phyloP scores from a whole-genome alignment of 2,113 vertebrate genomes.

The Prinia subflava region DNA sequence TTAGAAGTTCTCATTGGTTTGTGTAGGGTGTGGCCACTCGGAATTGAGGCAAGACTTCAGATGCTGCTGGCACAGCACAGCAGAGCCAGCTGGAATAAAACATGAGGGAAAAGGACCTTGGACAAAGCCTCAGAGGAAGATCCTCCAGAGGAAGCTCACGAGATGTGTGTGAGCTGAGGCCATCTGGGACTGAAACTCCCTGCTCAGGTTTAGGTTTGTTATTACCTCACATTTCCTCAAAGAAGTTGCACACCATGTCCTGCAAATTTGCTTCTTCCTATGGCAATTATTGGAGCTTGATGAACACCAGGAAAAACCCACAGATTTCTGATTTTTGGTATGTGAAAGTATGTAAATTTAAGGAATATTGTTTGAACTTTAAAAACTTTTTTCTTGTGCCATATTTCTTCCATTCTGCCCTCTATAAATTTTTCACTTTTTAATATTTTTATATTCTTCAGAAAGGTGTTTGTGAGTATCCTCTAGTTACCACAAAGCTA shows the following conservation, averaged over 20 bases:
- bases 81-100: background rate
- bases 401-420: fast-evolving
- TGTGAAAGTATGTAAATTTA: background rate
- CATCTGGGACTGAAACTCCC: background rate
- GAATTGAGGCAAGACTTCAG: background rate
- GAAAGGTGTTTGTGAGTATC: background rate
- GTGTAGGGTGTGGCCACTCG: fast-evolving
- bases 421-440: background rate
- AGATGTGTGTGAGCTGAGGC: background rate
- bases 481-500: background rate
- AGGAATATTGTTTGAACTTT: background rate
- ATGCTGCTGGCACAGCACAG: background rate
- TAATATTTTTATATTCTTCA: background rate
- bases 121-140: background rate
- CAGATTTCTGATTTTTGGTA: background rate
- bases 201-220: background rate
- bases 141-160: background rate
- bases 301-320: background rate
- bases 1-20: background rate
- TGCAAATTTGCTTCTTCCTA: background rate
- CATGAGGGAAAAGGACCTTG: background rate
- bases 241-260: background rate
- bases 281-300: background rate
- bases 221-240: background rate
- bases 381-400: background rate